Percentiles rank a stretch among this genome's conserved stretches.
Conservation (phyloP, 2,113 vertebrate species). For the Macquaria ambigua region DNA sequence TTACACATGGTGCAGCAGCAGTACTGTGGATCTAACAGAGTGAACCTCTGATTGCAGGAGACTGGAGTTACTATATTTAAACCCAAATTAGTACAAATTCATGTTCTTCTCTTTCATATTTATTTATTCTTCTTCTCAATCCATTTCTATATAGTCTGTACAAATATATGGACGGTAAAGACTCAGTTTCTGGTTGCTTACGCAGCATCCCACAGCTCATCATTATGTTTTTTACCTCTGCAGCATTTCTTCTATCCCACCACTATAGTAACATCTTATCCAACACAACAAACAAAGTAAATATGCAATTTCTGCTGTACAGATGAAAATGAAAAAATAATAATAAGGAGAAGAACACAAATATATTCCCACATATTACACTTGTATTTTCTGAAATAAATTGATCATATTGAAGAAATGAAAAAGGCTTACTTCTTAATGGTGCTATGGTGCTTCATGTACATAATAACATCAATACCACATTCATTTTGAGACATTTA, state of each 20-base stretch:
- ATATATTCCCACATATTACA: neutral
- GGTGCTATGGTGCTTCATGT: neutral
- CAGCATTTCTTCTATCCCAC: neutral
- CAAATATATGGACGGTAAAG: neutral
- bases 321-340: neutral
- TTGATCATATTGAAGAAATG: neutral
- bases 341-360: neutral
- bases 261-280: neutral
- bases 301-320: neutral
- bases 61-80: neutral
- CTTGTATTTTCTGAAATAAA: neutral
- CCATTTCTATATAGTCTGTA: neutral
- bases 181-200: neutral
- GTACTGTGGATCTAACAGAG: neutral
- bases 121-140: neutral
- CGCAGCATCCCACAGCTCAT: neutral
- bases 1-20: neutral
- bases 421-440: neutral
- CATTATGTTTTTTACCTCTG: conserved; percentile 11
- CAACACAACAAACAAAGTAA: neutral
- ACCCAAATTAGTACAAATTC: neutral
- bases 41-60: neutral
- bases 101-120: neutral
- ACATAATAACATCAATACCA: neutral
- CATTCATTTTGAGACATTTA: neutral